A percentile compares a stretch with the other conserved stretches of the same genome.
Evolutionary conservation across 1,140 invertebrate genomes (phyloP).

Genomic region (Nebria ingens): DNA sequence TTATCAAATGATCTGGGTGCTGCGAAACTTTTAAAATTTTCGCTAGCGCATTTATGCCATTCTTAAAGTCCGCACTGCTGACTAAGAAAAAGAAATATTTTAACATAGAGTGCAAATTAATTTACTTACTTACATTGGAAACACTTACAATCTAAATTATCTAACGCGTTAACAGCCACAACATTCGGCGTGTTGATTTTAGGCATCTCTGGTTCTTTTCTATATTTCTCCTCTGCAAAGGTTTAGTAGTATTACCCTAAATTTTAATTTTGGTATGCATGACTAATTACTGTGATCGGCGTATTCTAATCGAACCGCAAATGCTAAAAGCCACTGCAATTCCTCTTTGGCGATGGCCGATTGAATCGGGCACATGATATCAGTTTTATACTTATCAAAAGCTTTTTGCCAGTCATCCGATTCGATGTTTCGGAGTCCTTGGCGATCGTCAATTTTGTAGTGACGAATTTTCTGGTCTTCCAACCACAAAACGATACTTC

Average conservation of each 20-base stretch:
- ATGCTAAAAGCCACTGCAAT: constrained; percentile 77
- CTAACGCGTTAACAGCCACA: constrained; percentile 68
- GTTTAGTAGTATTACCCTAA: constrained; percentile 23
- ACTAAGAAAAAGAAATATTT: constrained; percentile 50
- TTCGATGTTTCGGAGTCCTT: constrained; percentile 52
- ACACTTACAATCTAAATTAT: constrained; percentile 74
- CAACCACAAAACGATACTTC: constrained; percentile 76
- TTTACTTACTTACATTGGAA: neutral
- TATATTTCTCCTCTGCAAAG: constrained; percentile 60
- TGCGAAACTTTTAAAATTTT: constrained; percentile 66
- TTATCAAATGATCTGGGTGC: constrained; percentile 72
- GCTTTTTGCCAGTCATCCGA: constrained; percentile 56
- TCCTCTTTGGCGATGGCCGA: constrained; percentile 44
- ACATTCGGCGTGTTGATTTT: constrained; percentile 50
- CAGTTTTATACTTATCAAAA: constrained; percentile 65
- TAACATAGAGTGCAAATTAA: constrained; percentile 13
- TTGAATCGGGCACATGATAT: constrained; percentile 53
- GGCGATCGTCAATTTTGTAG: constrained; percentile 75
- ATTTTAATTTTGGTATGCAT: constrained; percentile 12
- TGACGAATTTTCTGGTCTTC: constrained; percentile 90
- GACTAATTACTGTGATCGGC: constrained; percentile 60
- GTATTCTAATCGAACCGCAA: constrained; percentile 74
- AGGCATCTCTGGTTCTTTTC: constrained; percentile 49
- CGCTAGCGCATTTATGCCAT: constrained; percentile 66
- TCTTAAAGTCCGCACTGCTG: constrained; percentile 68